These are phyloP conservation scores for Pagrus major DNA, from an alignment of 2,113 vertebrate genomes.

Conservation along the genomic window DNA sequence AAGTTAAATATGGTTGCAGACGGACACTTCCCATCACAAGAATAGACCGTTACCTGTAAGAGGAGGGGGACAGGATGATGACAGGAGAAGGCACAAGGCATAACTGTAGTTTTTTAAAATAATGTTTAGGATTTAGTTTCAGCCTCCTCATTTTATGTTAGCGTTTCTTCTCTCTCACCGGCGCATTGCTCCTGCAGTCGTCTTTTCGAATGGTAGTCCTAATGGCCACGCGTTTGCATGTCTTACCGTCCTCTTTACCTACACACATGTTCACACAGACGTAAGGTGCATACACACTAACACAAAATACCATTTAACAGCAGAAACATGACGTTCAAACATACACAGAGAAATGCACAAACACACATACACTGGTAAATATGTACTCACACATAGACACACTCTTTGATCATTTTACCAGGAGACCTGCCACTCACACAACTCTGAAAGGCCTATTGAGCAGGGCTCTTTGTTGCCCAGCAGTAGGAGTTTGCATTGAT, in stretches of 20 bases:
- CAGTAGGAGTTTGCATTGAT: constrained; percentile 71
- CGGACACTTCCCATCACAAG: constrained; percentile 97
- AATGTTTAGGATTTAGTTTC: not conserved
- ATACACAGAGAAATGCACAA: constrained; percentile 29
- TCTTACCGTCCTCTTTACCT: constrained; percentile 96
- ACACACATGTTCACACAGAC: constrained; percentile 73
- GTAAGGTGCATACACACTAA: constrained; percentile 44
- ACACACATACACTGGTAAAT: constrained; percentile 10
- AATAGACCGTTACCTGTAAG: constrained; percentile 91
- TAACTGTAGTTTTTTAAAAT: not conserved
- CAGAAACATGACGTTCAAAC: constrained; percentile 2
- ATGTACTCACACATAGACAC: constrained; percentile 32
- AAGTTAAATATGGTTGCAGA: constrained; percentile 99
- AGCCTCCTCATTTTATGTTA: not conserved
- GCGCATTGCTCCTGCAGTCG: constrained; percentile 93
- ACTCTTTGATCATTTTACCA: constrained; percentile 24
- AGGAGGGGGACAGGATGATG: constrained; percentile 24
- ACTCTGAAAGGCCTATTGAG: constrained; percentile 43
- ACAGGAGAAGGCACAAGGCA: not conserved
- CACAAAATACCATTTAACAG: not conserved
- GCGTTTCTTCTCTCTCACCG: constrained; percentile 84
- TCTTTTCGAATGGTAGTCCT: constrained; percentile 95
- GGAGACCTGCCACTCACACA: constrained; percentile 49
- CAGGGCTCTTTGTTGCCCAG: constrained; percentile 76
- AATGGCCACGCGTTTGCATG: constrained; percentile 95